phyloP scores from a whole-genome alignment of 53 echinoderm and acorn worm genomes.

The Zoroaster sp. region DNA sequence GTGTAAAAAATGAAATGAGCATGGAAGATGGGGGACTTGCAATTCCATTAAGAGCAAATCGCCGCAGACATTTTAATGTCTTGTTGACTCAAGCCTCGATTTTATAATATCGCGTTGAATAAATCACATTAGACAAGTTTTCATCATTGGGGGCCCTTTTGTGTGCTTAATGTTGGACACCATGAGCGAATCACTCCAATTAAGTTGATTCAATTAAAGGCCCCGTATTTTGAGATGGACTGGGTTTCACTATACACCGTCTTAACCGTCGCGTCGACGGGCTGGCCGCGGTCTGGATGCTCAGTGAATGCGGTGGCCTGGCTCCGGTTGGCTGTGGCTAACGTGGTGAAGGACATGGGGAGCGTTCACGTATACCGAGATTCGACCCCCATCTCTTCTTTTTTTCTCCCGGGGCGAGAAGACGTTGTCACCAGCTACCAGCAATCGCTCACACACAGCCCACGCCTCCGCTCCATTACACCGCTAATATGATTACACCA shows the following conservation, averaged over 20 bases:
- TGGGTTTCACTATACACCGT: not conserved
- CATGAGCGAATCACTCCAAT: constrained; percentile 31
- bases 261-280: constrained; percentile 14
- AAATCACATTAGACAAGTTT: constrained; percentile 46
- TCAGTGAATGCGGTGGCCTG: not conserved
- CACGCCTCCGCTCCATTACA: constrained; percentile 33
- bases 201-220: constrained; percentile 40
- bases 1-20: not conserved
- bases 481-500: not conserved
- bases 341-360: too few relatives aligned
- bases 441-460: constrained; percentile 23
- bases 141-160: constrained; percentile 19
- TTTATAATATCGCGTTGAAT: constrained; percentile 49
- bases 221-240: not conserved
- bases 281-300: not conserved
- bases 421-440: constrained; percentile 17
- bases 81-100: constrained; percentile 46
- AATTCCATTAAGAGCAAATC: constrained; percentile 45
- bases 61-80: constrained; percentile 41
- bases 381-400: not conserved
- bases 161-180: constrained; percentile 38
- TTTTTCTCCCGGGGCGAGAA: not conserved
- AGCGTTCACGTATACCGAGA: too few relatives aligned
- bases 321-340: not conserved
- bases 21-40: not conserved